phyloP scores from a whole-genome alignment of 2,797 vertebrate species.

The Nyctibius grandis region DNA sequence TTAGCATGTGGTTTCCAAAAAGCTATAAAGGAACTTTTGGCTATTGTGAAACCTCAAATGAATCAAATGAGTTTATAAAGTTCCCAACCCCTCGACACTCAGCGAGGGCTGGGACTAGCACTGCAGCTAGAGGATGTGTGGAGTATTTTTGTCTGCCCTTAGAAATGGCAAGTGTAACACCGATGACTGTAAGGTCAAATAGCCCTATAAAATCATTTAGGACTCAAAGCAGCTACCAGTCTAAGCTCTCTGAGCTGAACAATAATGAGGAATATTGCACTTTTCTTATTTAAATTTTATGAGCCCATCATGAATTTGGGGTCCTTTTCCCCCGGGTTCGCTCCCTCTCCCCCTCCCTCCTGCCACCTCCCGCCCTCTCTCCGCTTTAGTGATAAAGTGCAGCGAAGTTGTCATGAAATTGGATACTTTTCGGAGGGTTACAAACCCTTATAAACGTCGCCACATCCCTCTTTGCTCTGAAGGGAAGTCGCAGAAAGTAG shows the following conservation, averaged over 20 bases:
- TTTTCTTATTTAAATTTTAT: constrained; percentile 64
- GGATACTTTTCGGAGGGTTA: constrained; percentile 67
- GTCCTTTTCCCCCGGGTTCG: neutral
- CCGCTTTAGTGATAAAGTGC: constrained; percentile 48
- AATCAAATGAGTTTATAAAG: constrained; percentile 63
- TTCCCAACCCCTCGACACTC: constrained; percentile 41
- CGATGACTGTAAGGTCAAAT: constrained; percentile 27
- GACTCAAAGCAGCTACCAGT: constrained; percentile 21
- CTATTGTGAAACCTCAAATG: constrained; percentile 61
- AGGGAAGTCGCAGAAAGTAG: constrained; percentile 60
- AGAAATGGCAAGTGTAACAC: constrained; percentile 62
- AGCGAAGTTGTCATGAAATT: constrained; percentile 63
- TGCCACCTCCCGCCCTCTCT: neutral
- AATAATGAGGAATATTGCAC: constrained; percentile 36
- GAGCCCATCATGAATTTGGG: constrained; percentile 51
- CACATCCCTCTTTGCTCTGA: constrained; percentile 50
- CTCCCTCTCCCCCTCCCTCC: neutral
- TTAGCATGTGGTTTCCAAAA: constrained; percentile 50
- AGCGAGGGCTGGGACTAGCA: constrained; percentile 11
- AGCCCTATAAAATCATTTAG: constrained; percentile 47
- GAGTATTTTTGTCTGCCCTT: constrained; percentile 53
- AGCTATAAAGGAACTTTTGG: constrained; percentile 61
- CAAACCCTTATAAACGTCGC: constrained; percentile 59
- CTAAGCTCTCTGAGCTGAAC: constrained; percentile 29
- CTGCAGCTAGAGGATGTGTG: constrained; percentile 57